A percentile compares a stretch with the other conserved stretches of the same genome.
Evolutionary conservation across 2,797 vertebrate genomes (phyloP).

Genomic region (Botia almorhae): DNA sequence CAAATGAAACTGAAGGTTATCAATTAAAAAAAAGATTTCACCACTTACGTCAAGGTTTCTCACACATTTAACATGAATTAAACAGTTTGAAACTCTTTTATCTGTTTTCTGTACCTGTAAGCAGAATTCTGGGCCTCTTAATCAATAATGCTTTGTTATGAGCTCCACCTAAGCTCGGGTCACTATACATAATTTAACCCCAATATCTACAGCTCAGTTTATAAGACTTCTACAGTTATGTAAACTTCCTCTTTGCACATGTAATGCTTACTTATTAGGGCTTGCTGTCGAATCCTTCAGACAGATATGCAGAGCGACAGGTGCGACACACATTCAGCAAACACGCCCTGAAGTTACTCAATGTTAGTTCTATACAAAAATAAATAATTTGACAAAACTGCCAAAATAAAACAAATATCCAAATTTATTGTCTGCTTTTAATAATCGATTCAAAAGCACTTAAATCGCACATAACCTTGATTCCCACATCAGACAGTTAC

Average conservation of each 20-base stretch:
- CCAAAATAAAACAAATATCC: background rate
- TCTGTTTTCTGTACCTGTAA: background rate
- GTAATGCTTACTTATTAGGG: no score
- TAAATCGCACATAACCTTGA: no score
- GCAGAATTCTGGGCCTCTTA: background rate
- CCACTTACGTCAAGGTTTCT: background rate
- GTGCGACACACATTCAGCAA: background rate
- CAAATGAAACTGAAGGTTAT: background rate
- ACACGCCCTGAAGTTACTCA: background rate
- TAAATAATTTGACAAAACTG: background rate
- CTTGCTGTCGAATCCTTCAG: background rate
- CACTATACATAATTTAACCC: background rate
- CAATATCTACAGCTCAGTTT: background rate
- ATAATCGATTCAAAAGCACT: background rate
- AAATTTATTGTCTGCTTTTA: background rate
- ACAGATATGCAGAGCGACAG: background rate
- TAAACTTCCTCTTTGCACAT: background rate
- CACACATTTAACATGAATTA: background rate
- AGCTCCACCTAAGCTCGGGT: background rate
- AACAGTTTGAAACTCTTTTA: background rate
- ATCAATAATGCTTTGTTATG: background rate
- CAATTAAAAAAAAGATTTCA: background rate
- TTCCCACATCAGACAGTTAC: no score
- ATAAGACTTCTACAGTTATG: background rate
- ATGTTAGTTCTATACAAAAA: background rate